Evolutionary conservation across 2,113 vertebrate genomes (phyloP).

Genomic region (Canis aureus): DNA sequence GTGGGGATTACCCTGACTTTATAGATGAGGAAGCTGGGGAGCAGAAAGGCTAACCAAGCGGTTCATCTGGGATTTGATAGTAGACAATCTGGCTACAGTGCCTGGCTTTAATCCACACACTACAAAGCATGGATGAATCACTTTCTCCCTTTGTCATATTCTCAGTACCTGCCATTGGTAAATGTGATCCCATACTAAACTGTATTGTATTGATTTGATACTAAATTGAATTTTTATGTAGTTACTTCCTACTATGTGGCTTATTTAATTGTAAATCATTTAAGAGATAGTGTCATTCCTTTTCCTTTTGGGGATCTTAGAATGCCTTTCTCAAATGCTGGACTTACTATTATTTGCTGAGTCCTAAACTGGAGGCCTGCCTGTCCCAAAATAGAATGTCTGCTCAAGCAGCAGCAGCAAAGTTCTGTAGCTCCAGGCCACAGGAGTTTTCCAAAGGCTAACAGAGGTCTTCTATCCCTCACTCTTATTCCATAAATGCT

Average conservation of each 20-base stretch:
- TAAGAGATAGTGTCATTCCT: neutral
- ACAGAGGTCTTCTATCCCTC: neutral
- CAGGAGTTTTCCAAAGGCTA: neutral
- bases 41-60: neutral
- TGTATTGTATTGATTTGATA: neutral
- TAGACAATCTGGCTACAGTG: conserved; percentile 14
- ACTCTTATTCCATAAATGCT: neutral
- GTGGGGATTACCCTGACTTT: neutral
- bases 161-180: neutral
- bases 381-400: neutral
- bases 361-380: neutral
- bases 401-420: neutral
- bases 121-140: neutral
- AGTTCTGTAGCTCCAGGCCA: neutral
- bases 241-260: neutral
- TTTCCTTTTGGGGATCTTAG: neutral
- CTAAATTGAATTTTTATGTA: neutral
- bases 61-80: neutral
- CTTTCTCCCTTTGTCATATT: neutral
- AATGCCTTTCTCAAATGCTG: neutral
- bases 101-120: neutral
- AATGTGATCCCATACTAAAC: neutral
- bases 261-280: neutral
- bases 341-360: neutral
- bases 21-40: neutral